Base-by-base conservation (phyloP, 2,113 vertebrate species). In the Colossoma macropomum region DNA sequence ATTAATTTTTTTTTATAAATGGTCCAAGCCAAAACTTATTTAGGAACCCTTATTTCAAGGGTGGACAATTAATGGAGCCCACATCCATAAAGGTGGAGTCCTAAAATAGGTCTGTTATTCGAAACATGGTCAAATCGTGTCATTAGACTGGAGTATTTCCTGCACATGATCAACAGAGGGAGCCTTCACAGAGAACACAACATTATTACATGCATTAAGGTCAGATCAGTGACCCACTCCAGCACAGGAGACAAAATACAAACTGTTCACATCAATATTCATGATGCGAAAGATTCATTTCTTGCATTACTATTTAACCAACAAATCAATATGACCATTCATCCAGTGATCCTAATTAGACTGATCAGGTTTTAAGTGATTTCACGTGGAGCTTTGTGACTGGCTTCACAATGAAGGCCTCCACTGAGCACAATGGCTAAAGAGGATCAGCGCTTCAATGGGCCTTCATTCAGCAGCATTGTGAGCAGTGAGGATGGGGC, bases 391-490 rank as follows among this genome's bases (percentile, higher is more conserved):
- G 62, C 80, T 77, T 66, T 38, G 32, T 82, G 75, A 72, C 60
- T 34, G 30, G 60, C 66, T 72, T 25, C 56, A 77, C 66, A 77
- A 27, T 34, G 41, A 62, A 34, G 69, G 75, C n/a, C 59, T 25
- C 32, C 75, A 7, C 56, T 8, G 34, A 30, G 65, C 73, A 59
- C 52, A 71, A 70, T 52, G 65, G 45, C 38, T 63, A 71, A 80
- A 78, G 75, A 78, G 79, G 75, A 85, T 85, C 79, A 78, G 45
- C 30, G 16, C 41, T 13, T 48, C 66, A 68, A 72, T 50, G 48
- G 76, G 69, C 27, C 56, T 41, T 50, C 16, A 77, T 34, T 82
- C 17, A 28, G 72, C 27, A 66, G 21, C 59, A 70, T 66, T 78
- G 45, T 77, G 62, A 75, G 71, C 62, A 41, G n/a, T 50, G 25